Percentiles rank a stretch among this genome's conserved stretches.
phyloP scores from a whole-genome alignment of 2,113 vertebrate genomes.

The Lutjanus erythropterus region DNA sequence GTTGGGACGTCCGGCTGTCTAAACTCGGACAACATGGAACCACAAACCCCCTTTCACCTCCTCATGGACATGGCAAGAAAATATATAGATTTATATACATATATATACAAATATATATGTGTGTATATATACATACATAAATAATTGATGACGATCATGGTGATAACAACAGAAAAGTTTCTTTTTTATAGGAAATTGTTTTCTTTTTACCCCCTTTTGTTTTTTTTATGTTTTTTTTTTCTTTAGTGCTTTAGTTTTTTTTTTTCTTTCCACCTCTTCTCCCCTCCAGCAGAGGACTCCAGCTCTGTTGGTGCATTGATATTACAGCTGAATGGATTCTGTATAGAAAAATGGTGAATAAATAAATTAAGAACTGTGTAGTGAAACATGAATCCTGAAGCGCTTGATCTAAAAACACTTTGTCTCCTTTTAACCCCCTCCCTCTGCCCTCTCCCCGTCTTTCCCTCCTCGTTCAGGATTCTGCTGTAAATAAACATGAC shows the following conservation, averaged over 20 bases:
- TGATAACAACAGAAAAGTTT: slow-evolving; percentile 52
- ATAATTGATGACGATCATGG: slow-evolving; percentile 75
- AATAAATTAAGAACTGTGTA: slow-evolving; percentile 87
- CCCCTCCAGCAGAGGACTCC: slow-evolving; percentile 71
- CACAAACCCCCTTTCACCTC: slow-evolving; percentile 54
- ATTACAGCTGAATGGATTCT: slow-evolving; percentile 84
- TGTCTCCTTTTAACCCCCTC: slow-evolving; percentile 75
- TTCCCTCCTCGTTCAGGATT: slow-evolving; percentile 80
- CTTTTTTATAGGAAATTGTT: slow-evolving; percentile 63
- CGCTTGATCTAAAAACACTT: slow-evolving; percentile 79
- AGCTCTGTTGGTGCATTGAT: slow-evolving; percentile 72
- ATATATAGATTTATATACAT: slow-evolving; percentile 71
- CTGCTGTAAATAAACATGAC: slow-evolving; percentile 91
- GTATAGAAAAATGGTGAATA: slow-evolving; percentile 85
- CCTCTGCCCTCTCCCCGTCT: slow-evolving; percentile 23
- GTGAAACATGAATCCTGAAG: slow-evolving; percentile 84
- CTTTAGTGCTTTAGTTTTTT: slow-evolving; percentile 65
- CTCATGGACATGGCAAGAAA: slow-evolving; percentile 74
- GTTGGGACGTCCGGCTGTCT: slow-evolving; percentile 35
- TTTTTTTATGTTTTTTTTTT: slow-evolving; percentile 48
- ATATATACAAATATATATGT: slow-evolving; percentile 41
- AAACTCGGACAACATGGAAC: slow-evolving; percentile 55
- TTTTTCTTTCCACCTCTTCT: slow-evolving; percentile 55
- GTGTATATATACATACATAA: slow-evolving; percentile 56
- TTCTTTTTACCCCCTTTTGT: slow-evolving; percentile 68